Evolutionary conservation across 2,113 vertebrate genomes (phyloP), one percentile per base, ranked within the genome.

Genomic region (Daubentonia madagascariensis): DNA sequence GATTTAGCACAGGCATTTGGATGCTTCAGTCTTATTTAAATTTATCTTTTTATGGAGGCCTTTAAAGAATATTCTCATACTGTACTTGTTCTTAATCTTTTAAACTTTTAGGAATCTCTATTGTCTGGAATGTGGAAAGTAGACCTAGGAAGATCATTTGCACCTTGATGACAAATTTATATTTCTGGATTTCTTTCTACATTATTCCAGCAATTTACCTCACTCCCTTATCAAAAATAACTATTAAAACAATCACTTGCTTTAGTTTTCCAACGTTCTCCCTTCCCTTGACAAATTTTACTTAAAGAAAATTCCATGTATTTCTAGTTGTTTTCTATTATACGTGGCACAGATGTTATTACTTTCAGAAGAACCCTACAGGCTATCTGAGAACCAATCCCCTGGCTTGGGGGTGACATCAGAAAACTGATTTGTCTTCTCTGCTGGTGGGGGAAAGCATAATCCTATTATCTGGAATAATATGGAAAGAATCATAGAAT

Each of bases 401-500:
- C 96, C 92, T 97, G 97, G 94, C 98, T 98, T 98, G 96, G 97
- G 98, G 98, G 79, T 97, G 96, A 97, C 98, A 98, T 97, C 97
- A 98, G 96, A 96, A 54, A 96, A 98, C 79, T 96, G 3, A 98
- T 98, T 97, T 98, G 95, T 98, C 98, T 98, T 98, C 97, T 98
- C 97, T 98, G 93, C 96, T 98, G 88, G 96, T 97, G 96, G 83
- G 93, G 97, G 96, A 98, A 98, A 90, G 96, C 94, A 94, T 98
- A 97, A 95, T 97, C 98, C 98, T 99, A 98, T 98, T 99, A 98
- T 99, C 98, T 99, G 98, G 98, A 99, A 98, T 98, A 99, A 98
- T 99, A 98, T 98, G 99, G 98, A 98, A 99, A 99, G 97, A 99
- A 98, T 99, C 98, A 98, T 99, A 99, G 98, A 98, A 98, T 98